These are phyloP conservation scores for Zygothrica quintamaculata DNA, from an alignment of 2,888 invertebrate genomes.

Conservation along the genomic window DNA sequence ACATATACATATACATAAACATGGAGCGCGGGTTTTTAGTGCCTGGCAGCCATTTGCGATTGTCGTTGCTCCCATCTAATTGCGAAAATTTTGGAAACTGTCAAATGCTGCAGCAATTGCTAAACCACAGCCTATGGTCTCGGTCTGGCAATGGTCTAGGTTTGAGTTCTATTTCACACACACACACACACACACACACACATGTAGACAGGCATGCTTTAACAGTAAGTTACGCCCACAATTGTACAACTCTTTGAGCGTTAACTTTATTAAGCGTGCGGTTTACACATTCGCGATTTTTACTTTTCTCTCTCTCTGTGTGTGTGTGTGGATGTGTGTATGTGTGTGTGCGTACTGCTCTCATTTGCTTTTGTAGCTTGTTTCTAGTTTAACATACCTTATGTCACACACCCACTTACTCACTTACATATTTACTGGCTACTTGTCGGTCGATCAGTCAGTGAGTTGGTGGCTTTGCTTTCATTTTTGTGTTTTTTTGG, in stretches of 20 bases:
- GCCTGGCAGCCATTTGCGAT: constrained; percentile 57
- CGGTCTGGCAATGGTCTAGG: constrained; percentile 46
- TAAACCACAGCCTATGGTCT: constrained; percentile 60
- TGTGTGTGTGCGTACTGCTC: no score
- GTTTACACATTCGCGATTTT: constrained; percentile 55
- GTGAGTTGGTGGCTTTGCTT: neutral
- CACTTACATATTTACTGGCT: constrained; percentile 5
- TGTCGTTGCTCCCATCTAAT: constrained; percentile 72
- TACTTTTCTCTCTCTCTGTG: no score
- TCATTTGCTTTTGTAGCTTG: no score
- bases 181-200: no score
- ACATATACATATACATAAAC: neutral
- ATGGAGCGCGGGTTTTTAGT: neutral
- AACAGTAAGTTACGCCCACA: constrained; percentile 36
- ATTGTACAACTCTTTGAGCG: constrained; percentile 46
- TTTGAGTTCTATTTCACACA: constrained; percentile 1
- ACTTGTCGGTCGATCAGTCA: constrained; percentile 13
- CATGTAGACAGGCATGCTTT: no score
- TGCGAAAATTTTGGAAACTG: constrained; percentile 76
- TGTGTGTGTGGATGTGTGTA: no score
- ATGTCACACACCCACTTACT: neutral
- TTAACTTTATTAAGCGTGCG: constrained; percentile 68
- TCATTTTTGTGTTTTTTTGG: neutral
- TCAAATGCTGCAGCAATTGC: constrained; percentile 74
- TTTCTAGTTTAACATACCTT: neutral